phyloP scores from a whole-genome alignment of 2,888 invertebrate species.

The Limnephilus auricula region DNA sequence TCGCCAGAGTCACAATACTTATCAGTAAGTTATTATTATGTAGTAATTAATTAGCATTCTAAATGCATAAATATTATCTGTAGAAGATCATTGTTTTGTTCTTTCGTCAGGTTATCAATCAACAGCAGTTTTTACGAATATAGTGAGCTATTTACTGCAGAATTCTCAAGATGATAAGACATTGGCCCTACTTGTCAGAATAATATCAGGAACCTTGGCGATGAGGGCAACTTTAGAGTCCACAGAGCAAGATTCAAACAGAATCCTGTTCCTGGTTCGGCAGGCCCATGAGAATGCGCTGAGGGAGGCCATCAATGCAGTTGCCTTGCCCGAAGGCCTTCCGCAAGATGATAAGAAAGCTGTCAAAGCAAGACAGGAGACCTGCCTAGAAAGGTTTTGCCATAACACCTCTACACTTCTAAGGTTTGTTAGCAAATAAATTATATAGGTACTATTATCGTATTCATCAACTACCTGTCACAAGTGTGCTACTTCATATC shows the following conservation, averaged over 20 bases:
- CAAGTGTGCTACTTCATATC: neutral
- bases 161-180: conserved; percentile 79
- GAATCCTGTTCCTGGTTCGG: conserved; percentile 72
- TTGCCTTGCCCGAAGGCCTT: conserved; percentile 71
- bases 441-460: neutral
- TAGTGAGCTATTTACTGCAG: conserved; percentile 79
- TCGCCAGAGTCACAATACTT: conserved; percentile 75
- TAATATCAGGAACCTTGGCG: conserved; percentile 79
- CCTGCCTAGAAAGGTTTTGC: conserved; percentile 72
- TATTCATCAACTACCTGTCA: neutral
- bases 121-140: conserved; percentile 80
- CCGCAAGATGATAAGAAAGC: conserved; percentile 69
- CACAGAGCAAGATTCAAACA: conserved; percentile 72
- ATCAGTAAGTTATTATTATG: conserved; percentile 71
- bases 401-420: conserved; percentile 74
- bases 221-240: conserved; percentile 74
- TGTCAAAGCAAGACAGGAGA: conserved; percentile 64
- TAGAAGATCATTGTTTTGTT: neutral
- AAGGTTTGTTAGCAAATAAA: conserved; percentile 69
- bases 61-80: neutral
- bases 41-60: conserved; percentile 13
- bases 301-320: conserved; percentile 72
- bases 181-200: conserved; percentile 79
- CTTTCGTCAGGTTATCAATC: conserved; percentile 78
- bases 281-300: conserved; percentile 74